These are phyloP conservation scores for Zingel zingel DNA, from an alignment of 2,113 vertebrate genomes.

Conservation along the genomic window DNA sequence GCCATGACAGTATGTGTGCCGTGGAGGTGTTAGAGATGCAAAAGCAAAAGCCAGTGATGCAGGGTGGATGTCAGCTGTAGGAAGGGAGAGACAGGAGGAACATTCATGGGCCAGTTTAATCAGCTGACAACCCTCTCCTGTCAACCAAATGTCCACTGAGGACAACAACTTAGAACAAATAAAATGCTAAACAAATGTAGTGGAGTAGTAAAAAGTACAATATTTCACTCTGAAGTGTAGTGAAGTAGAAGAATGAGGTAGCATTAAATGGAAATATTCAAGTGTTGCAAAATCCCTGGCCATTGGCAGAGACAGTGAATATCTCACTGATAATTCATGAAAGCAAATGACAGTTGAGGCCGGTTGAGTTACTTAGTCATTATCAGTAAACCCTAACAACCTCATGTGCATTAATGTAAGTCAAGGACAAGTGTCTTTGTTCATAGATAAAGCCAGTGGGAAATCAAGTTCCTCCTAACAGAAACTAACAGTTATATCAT, in stretches of 20 bases:
- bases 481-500: constrained; percentile 1
- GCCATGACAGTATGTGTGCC: not conserved
- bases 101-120: not conserved
- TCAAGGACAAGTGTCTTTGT: not conserved
- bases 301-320: not conserved
- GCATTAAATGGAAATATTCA: not conserved
- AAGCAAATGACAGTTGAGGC: constrained; percentile 7
- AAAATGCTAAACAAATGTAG: not conserved
- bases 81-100: not conserved
- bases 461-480: not conserved
- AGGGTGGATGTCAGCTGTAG: not conserved
- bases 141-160: not conserved
- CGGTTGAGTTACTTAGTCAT: not conserved
- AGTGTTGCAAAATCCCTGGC: not conserved
- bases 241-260: not conserved
- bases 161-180: not conserved
- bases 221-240: not conserved
- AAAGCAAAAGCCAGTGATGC: not conserved
- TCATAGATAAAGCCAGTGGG: not conserved
- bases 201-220: not conserved
- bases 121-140: not conserved
- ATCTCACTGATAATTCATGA: not conserved
- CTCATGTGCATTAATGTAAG: not conserved
- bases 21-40: not conserved
- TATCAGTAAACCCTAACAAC: not conserved